These are phyloP conservation scores for Perca schrenkii DNA, from an alignment of 2,113 vertebrate genomes.

Conservation along the genomic window DNA sequence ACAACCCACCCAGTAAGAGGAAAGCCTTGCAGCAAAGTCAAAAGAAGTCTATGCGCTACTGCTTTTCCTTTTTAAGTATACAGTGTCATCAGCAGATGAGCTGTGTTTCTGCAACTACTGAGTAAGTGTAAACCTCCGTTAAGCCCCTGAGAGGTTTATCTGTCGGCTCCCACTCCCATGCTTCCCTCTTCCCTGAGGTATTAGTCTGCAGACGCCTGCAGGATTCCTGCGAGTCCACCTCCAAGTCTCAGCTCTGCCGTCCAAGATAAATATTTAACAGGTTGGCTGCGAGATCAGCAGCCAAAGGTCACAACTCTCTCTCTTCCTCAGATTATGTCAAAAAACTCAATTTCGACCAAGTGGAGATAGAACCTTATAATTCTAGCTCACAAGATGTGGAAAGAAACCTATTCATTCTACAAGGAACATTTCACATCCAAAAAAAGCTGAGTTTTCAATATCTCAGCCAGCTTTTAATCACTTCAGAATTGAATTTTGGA, in stretches of 20 bases:
- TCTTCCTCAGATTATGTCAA: too few species aligned
- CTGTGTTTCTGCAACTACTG: slow-evolving; percentile 16
- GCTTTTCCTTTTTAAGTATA: slow-evolving; percentile 12
- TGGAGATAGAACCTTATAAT: too few species aligned
- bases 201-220: slow-evolving; percentile 11
- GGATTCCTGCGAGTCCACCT: slow-evolving; percentile 45
- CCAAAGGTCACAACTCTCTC: slow-evolving; percentile 70
- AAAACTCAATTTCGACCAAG: too few species aligned
- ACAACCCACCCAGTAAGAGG: slow-evolving; percentile 20
- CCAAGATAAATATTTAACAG: slow-evolving; percentile 84
- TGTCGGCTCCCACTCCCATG: slow-evolving; percentile 19
- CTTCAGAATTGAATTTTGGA: too few species aligned
- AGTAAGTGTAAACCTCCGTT: slow-evolving; percentile 1
- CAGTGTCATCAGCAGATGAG: slow-evolving; percentile 3
- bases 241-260: slow-evolving; percentile 43
- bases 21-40: slow-evolving; percentile 10
- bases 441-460: too few species aligned
- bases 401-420: neutral
- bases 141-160: slow-evolving; percentile 31
- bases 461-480: too few species aligned
- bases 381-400: too few species aligned
- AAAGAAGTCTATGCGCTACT: neutral
- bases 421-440: too few species aligned
- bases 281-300: slow-evolving; percentile 65
- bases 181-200: slow-evolving; percentile 19